A percentile compares a stretch with the other conserved stretches of the same genome.
These are phyloP conservation scores for Rhabdomys dilectus DNA, from an alignment of 2,113 vertebrate species.

Conservation along the genomic window DNA sequence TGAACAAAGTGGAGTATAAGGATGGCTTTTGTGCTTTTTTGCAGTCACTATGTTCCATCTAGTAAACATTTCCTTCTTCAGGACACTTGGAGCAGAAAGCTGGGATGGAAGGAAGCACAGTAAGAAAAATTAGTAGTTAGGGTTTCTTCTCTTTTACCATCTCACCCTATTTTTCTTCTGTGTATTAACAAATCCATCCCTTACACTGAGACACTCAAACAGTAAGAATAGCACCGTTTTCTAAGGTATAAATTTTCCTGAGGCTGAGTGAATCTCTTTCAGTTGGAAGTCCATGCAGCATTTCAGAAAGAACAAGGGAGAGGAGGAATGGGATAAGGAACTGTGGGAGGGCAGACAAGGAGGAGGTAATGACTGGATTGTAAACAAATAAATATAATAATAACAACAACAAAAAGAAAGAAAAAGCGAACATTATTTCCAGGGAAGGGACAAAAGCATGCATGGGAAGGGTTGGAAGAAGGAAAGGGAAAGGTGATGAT, in stretches of 20 bases:
- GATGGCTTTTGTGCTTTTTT: neutral
- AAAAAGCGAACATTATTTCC: no score
- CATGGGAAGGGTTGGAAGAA: no score
- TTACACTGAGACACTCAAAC: neutral
- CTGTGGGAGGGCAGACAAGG: no score
- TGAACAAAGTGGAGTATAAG: neutral
- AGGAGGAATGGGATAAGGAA: no score
- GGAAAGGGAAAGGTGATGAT: no score
- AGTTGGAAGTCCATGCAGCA: neutral
- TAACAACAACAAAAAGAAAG: no score
- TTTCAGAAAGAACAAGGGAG: neutral
- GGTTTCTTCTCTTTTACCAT: neutral
- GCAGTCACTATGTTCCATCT: neutral
- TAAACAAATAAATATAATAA: no score
- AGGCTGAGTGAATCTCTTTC: neutral
- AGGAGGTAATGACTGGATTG: no score
- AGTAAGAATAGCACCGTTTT: conserved; percentile 9
- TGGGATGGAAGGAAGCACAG: neutral
- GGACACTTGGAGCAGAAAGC: neutral
- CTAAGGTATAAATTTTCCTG: neutral
- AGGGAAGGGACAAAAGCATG: no score
- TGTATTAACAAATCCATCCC: conserved; percentile 22
- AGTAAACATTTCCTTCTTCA: neutral
- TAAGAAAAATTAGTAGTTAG: neutral
- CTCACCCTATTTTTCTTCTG: neutral